Base-by-base conservation (phyloP, 2,888 invertebrate genomes). In the Oxytorus armatus region DNA sequence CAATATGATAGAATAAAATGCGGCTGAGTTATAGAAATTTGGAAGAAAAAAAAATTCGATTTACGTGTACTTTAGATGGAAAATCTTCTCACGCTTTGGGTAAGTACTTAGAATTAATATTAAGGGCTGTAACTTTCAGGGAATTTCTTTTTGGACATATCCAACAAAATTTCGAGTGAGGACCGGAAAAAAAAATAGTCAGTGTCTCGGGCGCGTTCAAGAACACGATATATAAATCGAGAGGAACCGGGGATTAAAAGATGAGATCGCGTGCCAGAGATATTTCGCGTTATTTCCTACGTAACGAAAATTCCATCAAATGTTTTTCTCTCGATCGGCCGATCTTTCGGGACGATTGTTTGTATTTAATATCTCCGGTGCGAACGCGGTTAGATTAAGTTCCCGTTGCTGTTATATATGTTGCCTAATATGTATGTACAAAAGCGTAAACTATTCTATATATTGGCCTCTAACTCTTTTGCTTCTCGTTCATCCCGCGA, bases 391-490 rank as follows among this genome's bases (percentile, higher is more conserved):
- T 66, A 42, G 66, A 14, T 65, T 65, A 33, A 7, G 36, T 16
- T 55, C 57, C 29, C 55, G 23, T 69, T 33, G 69, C 69, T 69
- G n/a, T n/a, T n/a, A n/a, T n/a, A n/a, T n/a, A n/a, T n/a, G n/a
- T n/a, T n/a, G n/a, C n/a, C n/a, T n/a, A n/a, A n/a, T n/a, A n/a
- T n/a, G n/a, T n/a, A n/a, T 1, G n/a, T 55, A 57, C 55, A 23
- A 57, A 68, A 16, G 57, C 18, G 18, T 42, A 18, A 42, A 63
- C 29, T 10, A 47, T 55, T 14, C 23, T 2, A 42, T 55, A 29
- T 51, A 36, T n/a, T 39, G 7, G 59, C n/a, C 23, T 74, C 53
- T 16, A 68, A 66, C 53, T 69, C 74, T 74, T 66, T 53, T n/a
- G 16, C 33, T 33, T 16, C 33, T 44, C 49, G 49, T 25, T 68